Evolutionary conservation across 2,797 vertebrate species (phyloP).

Genomic region (Danio albolineatus): DNA sequence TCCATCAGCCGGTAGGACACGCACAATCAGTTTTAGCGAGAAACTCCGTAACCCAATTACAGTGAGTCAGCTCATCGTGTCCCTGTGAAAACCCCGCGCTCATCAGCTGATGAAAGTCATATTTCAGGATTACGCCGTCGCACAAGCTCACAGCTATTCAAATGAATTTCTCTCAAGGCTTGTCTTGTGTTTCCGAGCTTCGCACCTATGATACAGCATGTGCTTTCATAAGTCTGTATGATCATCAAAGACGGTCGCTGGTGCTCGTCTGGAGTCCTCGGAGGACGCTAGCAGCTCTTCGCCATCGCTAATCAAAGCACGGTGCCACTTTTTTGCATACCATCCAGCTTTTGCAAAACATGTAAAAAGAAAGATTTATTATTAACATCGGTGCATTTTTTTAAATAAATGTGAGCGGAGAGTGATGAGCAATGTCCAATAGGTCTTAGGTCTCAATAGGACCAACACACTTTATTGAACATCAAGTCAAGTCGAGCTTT

Average conservation of each 20-base stretch:
- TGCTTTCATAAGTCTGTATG: neutral
- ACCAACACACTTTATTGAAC: too few species aligned
- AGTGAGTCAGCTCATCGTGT: constrained; percentile 25
- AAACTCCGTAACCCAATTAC: constrained; percentile 49
- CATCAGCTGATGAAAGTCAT: constrained; percentile 42
- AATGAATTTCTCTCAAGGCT: constrained; percentile 37
- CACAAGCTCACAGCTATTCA: constrained; percentile 31
- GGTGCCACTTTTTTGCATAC: neutral
- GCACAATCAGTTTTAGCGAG: constrained; percentile 39
- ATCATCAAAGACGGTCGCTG: constrained; percentile 32
- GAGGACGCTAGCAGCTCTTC: neutral
- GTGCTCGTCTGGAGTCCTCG: neutral
- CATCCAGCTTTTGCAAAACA: constrained; percentile 10
- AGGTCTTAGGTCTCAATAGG: too few species aligned
- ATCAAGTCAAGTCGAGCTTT: too few species aligned
- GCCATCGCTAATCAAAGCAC: constrained; percentile 11
- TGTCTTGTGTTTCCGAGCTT: constrained; percentile 20
- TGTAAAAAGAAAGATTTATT: neutral
- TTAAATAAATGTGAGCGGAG: too few species aligned
- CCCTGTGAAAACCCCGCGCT: constrained; percentile 39
- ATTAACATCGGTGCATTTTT: neutral
- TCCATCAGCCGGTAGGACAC: constrained; percentile 42
- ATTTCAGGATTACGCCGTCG: constrained; percentile 31
- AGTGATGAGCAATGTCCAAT: too few species aligned
- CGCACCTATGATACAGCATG: constrained; percentile 10